Percentiles rank a stretch among this genome's conserved stretches.
phyloP scores from a whole-genome alignment of 1,140 invertebrate species.

The Drosophila ohnishii region DNA sequence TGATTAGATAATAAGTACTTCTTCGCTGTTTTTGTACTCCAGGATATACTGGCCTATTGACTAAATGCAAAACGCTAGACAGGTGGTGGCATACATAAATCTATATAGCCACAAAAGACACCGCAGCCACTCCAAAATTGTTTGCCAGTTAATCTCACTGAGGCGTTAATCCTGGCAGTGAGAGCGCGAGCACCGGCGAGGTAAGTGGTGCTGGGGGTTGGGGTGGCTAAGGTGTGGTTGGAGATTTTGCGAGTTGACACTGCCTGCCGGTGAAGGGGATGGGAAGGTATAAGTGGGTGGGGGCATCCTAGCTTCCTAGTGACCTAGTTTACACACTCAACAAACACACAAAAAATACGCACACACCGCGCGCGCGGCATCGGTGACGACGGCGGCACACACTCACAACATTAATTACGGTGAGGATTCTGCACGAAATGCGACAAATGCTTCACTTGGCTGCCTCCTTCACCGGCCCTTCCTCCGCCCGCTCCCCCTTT shows the following conservation, averaged over 20 bases:
- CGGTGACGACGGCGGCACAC: constrained; percentile 11
- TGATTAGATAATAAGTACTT: not conserved
- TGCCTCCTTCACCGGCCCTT: constrained; percentile 43
- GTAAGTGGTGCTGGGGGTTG: not conserved
- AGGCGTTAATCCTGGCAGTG: constrained; percentile 46
- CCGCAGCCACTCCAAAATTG: constrained; percentile 40
- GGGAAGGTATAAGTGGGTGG: not conserved
- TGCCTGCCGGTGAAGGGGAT: constrained; percentile 10
- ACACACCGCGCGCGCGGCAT: constrained; percentile 8
- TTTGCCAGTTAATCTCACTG: constrained; percentile 48
- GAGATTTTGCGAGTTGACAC: constrained; percentile 50
- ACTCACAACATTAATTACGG: constrained; percentile 66
- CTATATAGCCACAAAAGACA: constrained; percentile 14
- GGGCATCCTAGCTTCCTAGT: constrained; percentile 70
- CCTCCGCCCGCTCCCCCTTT: not conserved
- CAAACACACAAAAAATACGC: constrained; percentile 34
- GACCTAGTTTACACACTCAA: constrained; percentile 64
- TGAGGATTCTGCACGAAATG: constrained; percentile 51
- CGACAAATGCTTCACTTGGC: constrained; percentile 55
- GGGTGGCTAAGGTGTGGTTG: constrained; percentile 37
- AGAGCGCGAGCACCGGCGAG: constrained; percentile 7
- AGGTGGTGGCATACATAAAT: constrained; percentile 17
- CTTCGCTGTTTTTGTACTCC: too few relatives aligned
- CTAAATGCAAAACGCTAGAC: constrained; percentile 46
- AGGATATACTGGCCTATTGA: constrained; percentile 40